These are phyloP conservation scores for Oreochromis aureus DNA, from an alignment of 2,113 vertebrate genomes.

Conservation along the genomic window DNA sequence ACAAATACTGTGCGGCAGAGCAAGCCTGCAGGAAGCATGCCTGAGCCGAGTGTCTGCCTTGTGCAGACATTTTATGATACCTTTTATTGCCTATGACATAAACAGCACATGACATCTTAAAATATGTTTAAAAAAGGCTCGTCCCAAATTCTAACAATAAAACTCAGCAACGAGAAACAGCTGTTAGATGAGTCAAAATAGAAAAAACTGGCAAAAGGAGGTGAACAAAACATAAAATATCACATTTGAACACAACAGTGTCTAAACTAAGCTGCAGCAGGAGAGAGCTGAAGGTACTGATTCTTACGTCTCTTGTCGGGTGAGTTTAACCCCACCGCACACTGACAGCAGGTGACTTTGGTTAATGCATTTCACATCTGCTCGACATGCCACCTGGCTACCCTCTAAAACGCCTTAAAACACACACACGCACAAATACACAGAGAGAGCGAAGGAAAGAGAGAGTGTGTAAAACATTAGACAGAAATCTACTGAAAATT, in stretches of 20 bases:
- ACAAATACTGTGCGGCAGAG: background rate
- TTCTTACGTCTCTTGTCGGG: background rate
- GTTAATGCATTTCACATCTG: constrained; percentile 33
- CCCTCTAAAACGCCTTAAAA: background rate
- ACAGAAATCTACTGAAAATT: background rate
- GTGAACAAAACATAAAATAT: background rate
- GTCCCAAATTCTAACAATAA: constrained; percentile 1
- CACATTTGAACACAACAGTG: background rate
- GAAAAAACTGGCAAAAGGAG: background rate
- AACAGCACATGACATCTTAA: constrained; percentile 39
- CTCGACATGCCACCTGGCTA: constrained; percentile 17
- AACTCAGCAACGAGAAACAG: background rate
- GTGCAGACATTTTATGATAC: constrained; percentile 18
- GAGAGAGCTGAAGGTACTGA: background rate
- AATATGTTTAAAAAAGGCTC: constrained; percentile 5
- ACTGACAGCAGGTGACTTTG: constrained; percentile 17
- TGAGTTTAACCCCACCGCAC: background rate
- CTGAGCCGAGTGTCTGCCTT: constrained; percentile 1
- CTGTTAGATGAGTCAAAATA: background rate
- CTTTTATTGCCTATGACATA: constrained; percentile 39
- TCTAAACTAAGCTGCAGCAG: background rate
- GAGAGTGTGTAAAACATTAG: background rate
- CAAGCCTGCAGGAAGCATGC: background rate
- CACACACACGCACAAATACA: background rate
- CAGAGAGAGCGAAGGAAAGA: background rate